phyloP scores from a whole-genome alignment of 2,113 vertebrate species.

The Onychostruthus taczanowskii region DNA sequence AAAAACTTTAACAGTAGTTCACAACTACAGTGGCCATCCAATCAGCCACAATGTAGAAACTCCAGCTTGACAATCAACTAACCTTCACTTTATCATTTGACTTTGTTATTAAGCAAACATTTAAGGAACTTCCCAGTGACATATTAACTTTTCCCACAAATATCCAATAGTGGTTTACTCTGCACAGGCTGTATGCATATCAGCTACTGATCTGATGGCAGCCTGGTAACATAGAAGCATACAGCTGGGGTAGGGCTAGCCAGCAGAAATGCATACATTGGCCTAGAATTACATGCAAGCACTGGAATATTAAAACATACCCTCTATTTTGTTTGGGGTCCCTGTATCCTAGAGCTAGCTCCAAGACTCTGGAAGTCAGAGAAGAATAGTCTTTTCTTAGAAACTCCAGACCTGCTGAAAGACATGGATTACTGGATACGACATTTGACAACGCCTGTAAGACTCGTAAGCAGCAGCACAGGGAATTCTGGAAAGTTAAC shows the following conservation, averaged over 20 bases:
- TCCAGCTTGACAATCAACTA: not conserved
- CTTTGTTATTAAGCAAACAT: not conserved
- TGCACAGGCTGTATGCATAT: not conserved
- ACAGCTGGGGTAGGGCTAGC: not conserved
- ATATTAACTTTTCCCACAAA: not conserved
- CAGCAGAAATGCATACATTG: not conserved
- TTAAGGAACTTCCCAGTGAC: not conserved
- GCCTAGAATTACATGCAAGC: not conserved
- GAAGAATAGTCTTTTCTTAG: conserved; percentile 30
- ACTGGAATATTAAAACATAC: not conserved
- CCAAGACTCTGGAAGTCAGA: not conserved
- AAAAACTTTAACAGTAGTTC: not conserved
- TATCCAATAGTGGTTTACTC: not conserved
- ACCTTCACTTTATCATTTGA: not conserved
- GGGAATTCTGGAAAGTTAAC: conserved; percentile 50
- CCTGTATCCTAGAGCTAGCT: not conserved
- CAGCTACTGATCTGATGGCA: not conserved
- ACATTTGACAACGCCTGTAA: not conserved
- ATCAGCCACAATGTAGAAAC: rapidly evolving
- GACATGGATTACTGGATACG: not conserved
- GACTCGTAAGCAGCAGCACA: not conserved
- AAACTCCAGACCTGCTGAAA: conserved; percentile 5
- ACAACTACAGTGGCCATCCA: not conserved
- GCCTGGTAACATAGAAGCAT: not conserved
- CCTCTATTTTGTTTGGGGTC: not conserved